Base-by-base conservation (phyloP, 2,797 vertebrate genomes). In the Benthosema pterotum region DNA sequence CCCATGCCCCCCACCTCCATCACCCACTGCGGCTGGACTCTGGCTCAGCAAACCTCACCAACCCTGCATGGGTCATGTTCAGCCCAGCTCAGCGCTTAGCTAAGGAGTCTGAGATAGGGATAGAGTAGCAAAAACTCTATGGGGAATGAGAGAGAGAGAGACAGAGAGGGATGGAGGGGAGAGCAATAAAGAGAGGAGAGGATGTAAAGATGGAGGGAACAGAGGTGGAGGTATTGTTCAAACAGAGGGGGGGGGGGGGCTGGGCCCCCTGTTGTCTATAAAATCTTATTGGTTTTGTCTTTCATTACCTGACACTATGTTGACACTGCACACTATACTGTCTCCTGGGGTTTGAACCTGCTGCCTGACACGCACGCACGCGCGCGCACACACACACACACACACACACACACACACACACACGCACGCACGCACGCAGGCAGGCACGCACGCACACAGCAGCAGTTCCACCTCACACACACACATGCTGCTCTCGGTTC, bases 51-150 rank as follows among this genome's bases (percentile, higher is more conserved):
- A 53, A 80, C 79, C 62, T 71, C 64, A 12, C 62, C 65, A 65
- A 57, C 46, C 22, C n/a, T n/a, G n/a, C n/a, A n/a, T 15, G 80
- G 74, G 74, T 89, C 88, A 80, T 71, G 80, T 89, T 88, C 49
- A 88, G 78, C 82, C 52, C 51, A 16, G 75, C 75, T 86, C 87
- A 87, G 87, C 87, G 81, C 73, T 82, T 57, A 75, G 43, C 52
- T 38, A 42, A 58, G 71, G 54, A 65, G 69, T 60, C 58, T 9
- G 22, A 38, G 32, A 71, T 25, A 57, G 57, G 52, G 67, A 83
- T 83, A 83, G 60, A 67, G 52, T 63, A 70, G 77, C 75, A 81
- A 3, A n/a, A 58, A 72, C 58, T 67, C 61, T 15, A 65, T 65
- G 11, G 57, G 13, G 48, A 69, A 52, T 65, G 53, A 46, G 42